These are phyloP conservation scores for Centropus unirufus DNA, from an alignment of 2,113 vertebrate species.

Conservation along the genomic window DNA sequence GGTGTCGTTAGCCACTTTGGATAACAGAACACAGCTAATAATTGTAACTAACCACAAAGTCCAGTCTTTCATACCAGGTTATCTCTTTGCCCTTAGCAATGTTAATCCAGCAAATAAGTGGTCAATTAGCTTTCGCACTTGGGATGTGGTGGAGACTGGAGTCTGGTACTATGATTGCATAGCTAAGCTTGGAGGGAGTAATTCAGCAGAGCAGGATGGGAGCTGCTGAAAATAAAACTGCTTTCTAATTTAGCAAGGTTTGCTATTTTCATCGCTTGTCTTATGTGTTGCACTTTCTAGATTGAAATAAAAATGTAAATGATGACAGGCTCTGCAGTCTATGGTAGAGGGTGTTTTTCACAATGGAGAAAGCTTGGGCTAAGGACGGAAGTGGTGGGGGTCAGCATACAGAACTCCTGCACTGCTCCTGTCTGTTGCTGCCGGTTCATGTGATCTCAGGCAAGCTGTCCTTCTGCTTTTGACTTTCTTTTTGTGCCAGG, in stretches of 20 bases:
- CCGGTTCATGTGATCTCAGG: neutral
- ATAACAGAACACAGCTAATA: neutral
- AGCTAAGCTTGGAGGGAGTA: neutral
- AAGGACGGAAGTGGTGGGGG: neutral
- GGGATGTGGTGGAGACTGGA: neutral
- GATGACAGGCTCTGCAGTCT: neutral
- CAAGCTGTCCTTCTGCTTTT: neutral
- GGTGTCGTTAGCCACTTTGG: neutral
- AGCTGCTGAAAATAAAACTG: neutral
- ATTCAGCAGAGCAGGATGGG: neutral
- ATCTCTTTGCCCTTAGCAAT: neutral
- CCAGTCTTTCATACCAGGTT: neutral
- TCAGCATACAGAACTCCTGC: neutral
- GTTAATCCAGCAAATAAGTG: neutral
- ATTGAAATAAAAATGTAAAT: slow-evolving; percentile 4
- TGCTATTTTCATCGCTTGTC: neutral
- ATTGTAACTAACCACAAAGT: neutral
- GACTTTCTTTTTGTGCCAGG: neutral
- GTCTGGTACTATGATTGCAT: neutral
- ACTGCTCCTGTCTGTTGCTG: neutral
- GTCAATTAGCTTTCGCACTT: neutral
- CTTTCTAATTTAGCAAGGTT: neutral
- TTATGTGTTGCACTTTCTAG: neutral
- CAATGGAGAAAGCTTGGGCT: neutral
- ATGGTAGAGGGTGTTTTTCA: neutral